Evolutionary conservation across 2,113 vertebrate genomes (phyloP), one percentile per base, ranked within the genome.

Genomic region (Rhinichthys klamathensis): DNA sequence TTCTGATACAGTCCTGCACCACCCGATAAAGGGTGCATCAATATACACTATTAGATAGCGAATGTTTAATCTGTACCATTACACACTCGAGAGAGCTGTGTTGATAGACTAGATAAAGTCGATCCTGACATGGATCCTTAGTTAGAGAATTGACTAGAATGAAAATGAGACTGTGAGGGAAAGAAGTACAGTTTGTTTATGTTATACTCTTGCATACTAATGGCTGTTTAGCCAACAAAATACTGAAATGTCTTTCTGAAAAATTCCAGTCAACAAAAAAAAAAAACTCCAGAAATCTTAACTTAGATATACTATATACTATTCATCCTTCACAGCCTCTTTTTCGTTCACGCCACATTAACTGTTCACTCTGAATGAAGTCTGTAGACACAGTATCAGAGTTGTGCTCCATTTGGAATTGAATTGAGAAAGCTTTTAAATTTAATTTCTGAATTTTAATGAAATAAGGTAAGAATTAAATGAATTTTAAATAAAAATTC

Each of bases 61-160:
- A 82, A 11, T 65, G 69, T 21, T 60, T 54, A 38, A 49, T 69
- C 32, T 46, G 87, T 88, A 88, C 84, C 87, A 79, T 74, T 88
- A 49, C 70, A 74, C 82, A 67, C 76, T 84, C 80, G 10, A 75
- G 79, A 70, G 58, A 83, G 41, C 49, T 74, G 65, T 83, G 74
- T 27, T 18, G 60, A 70, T 67, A 78, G 27, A n/a, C 15, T 77
- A 35, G 27, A 15, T 38, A 54, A 60, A 56, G 56, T 67, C 58
- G n/a, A 61, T 25, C 54, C 32, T 60, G 54, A 73, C 2, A 73
- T 46, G 46, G 46, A 32, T 76, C 15, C 74, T 76, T 46, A n/a
- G 74, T 76, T 74, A 44, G 74, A 76, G 44, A 8, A 18, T 23
- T 32, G 44, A 76, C 74, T 21, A 27, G 74, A 76, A 76, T 76